These are phyloP conservation scores for Rhinichthys osculus DNA, from an alignment of 2,797 vertebrate species.

Conservation along the genomic window DNA sequence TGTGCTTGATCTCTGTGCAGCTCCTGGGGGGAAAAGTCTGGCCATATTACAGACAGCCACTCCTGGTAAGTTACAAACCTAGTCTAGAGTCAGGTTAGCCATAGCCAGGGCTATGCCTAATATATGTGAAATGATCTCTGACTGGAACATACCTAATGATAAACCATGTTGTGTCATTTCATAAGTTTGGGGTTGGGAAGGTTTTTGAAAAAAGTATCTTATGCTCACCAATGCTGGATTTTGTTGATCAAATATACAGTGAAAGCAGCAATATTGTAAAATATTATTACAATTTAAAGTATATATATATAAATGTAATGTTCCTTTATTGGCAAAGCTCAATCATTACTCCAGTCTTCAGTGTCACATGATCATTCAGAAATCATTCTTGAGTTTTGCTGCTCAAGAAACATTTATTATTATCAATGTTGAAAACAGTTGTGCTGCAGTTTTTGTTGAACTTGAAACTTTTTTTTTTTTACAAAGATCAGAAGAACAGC, in stretches of 20 bases:
- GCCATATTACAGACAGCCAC: slow-evolving; percentile 86
- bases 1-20: slow-evolving; percentile 93
- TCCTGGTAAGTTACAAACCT: slow-evolving; percentile 81
- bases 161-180: background rate
- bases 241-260: background rate
- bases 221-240: background rate
- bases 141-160: background rate
- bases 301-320: background rate
- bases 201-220: background rate
- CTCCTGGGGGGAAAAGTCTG: slow-evolving; percentile 94
- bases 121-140: background rate
- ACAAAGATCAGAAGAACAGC: no score
- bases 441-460: background rate
- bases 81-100: background rate
- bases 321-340: no score
- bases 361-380: no score
- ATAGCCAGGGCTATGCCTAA: background rate
- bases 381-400: background rate
- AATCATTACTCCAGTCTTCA: background rate
- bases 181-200: background rate
- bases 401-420: no score
- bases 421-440: background rate
- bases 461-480: no score
- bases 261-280: background rate
- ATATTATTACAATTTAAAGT: background rate